Evolutionary conservation across 1,140 invertebrate genomes (phyloP), one percentile per base, ranked within the genome.

Genomic region (Cydia pomonella): DNA sequence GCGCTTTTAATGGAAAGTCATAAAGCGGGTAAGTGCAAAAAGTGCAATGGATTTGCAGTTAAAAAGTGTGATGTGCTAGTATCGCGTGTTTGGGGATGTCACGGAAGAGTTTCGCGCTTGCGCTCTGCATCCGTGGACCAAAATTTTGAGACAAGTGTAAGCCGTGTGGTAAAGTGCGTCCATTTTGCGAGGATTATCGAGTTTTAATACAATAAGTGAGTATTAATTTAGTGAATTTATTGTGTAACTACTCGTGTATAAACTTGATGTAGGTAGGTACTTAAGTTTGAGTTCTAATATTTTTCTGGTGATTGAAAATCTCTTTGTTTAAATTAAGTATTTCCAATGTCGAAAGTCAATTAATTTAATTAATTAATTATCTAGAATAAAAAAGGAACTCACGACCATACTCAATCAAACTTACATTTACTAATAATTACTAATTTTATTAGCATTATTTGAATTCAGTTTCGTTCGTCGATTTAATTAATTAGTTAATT

Each of bases 101-200:
- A 16, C 74, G 73, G 85, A 87, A 80, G 23, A n/a, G 69, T 25
- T 73, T 78, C 76, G 80, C 90, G 90, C 88, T 77, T 91, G 91
- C 91, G 91, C 84, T 76, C 75, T 83, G 76, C 85, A 83, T 88
- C 85, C 80, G 44, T 84, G 88, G 84, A 88, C 86, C 88, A 88
- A 76, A 84, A 69, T 73, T 79, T 79, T n/a, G 44, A 62, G 77
- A 82, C 87, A 88, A 92, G 88, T 89, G 85, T 87, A 87, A 87
- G 76, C 77, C 76, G 83, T 81, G 73, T 75, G 77, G 80, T 79
- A 81, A 84, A 90, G 87, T 88, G 83, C 78, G 81, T 82, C 83
- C 81, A 81, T 88, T 90, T 91, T 88, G 78, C 81, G 76, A 63
- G 71, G 81, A 82, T 84, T 83, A 82, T 74, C 75, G 23, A 72